phyloP scores from a whole-genome alignment of 2,113 vertebrate species.

The Cochlearius cochlearius region DNA sequence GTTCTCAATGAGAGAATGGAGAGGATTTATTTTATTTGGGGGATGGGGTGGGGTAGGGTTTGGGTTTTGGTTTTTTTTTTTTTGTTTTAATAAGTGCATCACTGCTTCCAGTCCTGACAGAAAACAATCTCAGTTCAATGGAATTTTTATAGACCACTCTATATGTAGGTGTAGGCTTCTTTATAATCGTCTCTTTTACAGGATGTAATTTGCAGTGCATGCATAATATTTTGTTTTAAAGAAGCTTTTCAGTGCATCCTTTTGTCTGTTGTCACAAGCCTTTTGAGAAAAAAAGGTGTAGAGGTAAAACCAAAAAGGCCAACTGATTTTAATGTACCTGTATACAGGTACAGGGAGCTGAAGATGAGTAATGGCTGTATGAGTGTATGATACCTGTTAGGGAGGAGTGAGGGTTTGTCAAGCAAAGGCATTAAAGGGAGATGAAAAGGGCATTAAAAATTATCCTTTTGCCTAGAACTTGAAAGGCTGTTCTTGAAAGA shows the following conservation, averaged over 20 bases:
- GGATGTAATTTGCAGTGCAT: not conserved
- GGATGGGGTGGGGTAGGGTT: not conserved
- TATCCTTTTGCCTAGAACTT: not conserved
- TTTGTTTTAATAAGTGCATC: not conserved
- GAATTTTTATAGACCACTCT: not conserved
- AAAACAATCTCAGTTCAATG: not conserved
- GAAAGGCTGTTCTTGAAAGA: not conserved
- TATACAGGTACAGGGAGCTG: not conserved
- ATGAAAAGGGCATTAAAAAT: not conserved
- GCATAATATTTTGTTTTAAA: not conserved
- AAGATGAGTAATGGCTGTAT: not conserved
- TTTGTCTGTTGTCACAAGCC: not conserved
- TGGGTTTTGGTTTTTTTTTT: not conserved
- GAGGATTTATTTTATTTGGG: too few species aligned
- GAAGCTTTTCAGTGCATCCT: not conserved
- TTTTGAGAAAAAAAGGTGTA: not conserved
- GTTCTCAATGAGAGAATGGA: not conserved
- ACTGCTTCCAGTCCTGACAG: not conserved
- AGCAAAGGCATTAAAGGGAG: not conserved
- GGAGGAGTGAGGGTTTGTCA: not conserved
- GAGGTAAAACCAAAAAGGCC: not conserved
- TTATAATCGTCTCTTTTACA: not conserved
- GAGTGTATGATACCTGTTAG: rapidly evolving
- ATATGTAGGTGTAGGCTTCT: not conserved
- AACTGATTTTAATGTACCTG: not conserved